Evolutionary conservation across 2,797 vertebrate species (phyloP).

Genomic region (Pseudochirops corinnae): DNA sequence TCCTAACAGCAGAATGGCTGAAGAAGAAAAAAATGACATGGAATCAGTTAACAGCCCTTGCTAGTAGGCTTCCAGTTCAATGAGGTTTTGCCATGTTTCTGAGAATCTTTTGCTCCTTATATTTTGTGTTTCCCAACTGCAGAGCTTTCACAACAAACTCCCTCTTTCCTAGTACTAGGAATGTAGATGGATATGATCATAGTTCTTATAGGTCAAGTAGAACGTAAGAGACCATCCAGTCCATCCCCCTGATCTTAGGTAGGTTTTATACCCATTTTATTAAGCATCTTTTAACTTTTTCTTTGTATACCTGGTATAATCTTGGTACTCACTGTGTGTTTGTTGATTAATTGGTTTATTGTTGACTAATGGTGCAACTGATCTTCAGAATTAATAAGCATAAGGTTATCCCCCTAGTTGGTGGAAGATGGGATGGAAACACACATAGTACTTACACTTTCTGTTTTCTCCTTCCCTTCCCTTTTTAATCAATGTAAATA

Average conservation of each 20-base stretch:
- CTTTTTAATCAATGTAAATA: background rate
- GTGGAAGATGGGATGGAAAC: background rate
- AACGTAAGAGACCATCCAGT: background rate
- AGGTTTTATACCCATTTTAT: background rate
- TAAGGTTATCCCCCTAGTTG: background rate
- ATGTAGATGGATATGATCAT: slow-evolving; percentile 41
- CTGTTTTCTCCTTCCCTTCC: no score
- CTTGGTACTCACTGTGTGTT: background rate
- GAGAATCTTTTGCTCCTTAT: slow-evolving; percentile 62
- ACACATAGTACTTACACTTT: background rate
- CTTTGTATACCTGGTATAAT: background rate
- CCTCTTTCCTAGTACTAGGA: slow-evolving; percentile 8
- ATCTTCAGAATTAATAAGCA: background rate
- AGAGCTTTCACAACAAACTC: slow-evolving; percentile 52
- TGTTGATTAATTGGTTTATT: background rate
- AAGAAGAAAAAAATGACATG: slow-evolving; percentile 56
- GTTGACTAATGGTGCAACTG: background rate
- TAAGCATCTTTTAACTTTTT: background rate
- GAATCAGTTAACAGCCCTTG: slow-evolving; percentile 68
- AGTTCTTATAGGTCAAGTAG: background rate
- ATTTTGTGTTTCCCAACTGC: slow-evolving; percentile 46
- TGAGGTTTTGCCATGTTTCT: slow-evolving; percentile 72
- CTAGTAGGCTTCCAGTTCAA: slow-evolving; percentile 72
- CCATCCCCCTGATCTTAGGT: background rate
- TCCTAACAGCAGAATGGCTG: slow-evolving; percentile 57